Base-by-base conservation (phyloP, 1,140 invertebrate species). In the Palaemon carinicauda region DNA sequence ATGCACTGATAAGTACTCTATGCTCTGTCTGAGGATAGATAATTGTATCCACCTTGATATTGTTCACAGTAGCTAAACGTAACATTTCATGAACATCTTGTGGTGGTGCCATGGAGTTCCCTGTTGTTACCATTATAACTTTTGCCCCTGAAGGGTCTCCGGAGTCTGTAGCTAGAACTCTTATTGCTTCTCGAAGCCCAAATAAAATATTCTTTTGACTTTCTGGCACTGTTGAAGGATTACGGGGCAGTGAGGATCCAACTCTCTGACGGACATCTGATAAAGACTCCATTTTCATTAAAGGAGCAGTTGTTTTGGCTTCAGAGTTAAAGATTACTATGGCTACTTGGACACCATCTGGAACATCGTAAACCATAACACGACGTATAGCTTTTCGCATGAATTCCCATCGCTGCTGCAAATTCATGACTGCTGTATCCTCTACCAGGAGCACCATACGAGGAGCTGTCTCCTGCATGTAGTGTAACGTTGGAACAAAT, bases 371-470 rank as follows among this genome's bases (percentile, higher is more conserved):
- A n/a, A 89, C 88, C 52, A 83, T 77, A 27, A 87, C 83, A 19
- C 88, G 81, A 53, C 88, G 81, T 54, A 89, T 85, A n/a, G 88
- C 88, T 54, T 89, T 89, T 21, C 88, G 71, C 31, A 89, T 85
- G 69, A 89, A 89, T 80, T 89, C 88, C 88, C 88, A 89, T 5
- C 88, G 84, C 31, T 85, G 80, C 83, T 73, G 86, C 69, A 87
- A 69, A 77, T 87, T 87, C 86, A 87, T 87, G 14, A 82, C 75
- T 29, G 86, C 86, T 3, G 86, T 87, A 73, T 82, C 86, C 56
- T 87, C 86, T 15, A 87, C 80, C 24, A 60, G 51, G 56, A 87
- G 53, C 12, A 87, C 80, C 51, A 75, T 82, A n/a, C 86, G 79
- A 17, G 86, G 86, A 19, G 79, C 21, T 27, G n/a, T 77, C 29